Base-by-base conservation (phyloP, 2,888 invertebrate species). In the Cenopis cana region DNA sequence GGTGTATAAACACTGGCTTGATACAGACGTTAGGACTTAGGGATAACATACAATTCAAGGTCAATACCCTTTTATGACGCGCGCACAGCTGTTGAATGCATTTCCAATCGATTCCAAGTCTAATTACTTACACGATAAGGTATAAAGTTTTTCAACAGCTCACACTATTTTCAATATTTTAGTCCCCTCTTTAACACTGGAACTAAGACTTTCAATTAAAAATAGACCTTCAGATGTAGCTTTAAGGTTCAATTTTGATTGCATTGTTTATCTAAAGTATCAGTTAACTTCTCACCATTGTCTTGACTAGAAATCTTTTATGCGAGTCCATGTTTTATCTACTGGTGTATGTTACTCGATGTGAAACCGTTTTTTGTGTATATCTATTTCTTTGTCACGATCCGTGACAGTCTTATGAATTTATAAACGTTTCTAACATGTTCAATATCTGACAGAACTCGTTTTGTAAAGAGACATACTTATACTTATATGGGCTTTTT, bases 291-390 rank as follows among this genome's bases (percentile, higher is more conserved):
- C 69, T 10, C 69, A 69, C 57, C 38, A 68, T 60, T 49, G 60
- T 68, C 49, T 64, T 6, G 52, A 41, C 64, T 69, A 69, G 69
- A 64, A 69, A 69, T 49, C 41, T 24, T 65, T 18, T 14, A 14
- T 33, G 52, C 24, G 20, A 54, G 38, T 60, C 20, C 24, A 60
- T 60, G 20, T 64, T 36, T 56, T 56, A 20, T 62, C 12, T 17
- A 17, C 12, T 46, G 24, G 46, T 49, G 60, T 61, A 17, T 61
- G 49, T 60, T 46, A 41, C 17, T 36, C 36, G 8, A 9, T 36
- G 20, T 17, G 33, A 52, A 20, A 12, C 36, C 36, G 24, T 6
- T 33, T 29, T 55, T 55, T 33, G 29, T 14, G 14, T 14, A 4
- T 24, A 6, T 24, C 29, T 29, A 20, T 9, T 33, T 33, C 50